Conservation (phyloP, 2,113 vertebrate species). For the Saguinus midas region DNA sequence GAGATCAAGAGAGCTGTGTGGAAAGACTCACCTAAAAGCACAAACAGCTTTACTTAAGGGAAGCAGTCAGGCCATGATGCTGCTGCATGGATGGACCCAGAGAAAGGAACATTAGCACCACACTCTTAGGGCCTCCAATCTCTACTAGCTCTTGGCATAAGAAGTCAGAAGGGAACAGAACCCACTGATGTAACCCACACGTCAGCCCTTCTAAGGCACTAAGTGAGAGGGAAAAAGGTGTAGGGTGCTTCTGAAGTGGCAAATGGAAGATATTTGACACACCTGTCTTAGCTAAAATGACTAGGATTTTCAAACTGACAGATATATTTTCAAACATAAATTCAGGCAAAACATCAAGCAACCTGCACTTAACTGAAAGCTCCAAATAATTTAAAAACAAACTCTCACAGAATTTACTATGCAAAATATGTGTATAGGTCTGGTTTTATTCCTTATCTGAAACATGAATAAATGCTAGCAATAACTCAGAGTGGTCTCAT, state of each 20-base stretch:
- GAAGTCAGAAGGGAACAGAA: not conserved
- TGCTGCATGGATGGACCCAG: not conserved
- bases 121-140: not conserved
- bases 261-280: not conserved
- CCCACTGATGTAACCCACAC: not conserved
- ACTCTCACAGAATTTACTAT: not conserved
- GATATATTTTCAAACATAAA: not conserved
- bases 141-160: not conserved
- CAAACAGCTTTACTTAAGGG: not conserved
- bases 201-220: not conserved
- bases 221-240: not conserved
- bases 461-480: not conserved
- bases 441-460: not conserved
- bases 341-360: not conserved
- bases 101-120: not conserved
- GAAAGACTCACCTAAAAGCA: not conserved
- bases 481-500: not conserved
- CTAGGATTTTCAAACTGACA: not conserved
- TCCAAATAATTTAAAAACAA: not conserved
- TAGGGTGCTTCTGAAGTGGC: not conserved
- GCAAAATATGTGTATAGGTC: not conserved
- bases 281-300: not conserved
- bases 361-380: not conserved
- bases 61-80: not conserved
- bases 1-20: not conserved